These are phyloP conservation scores for Drosophila lacertosa DNA, from an alignment of 1,140 invertebrate genomes.

Conservation along the genomic window DNA sequence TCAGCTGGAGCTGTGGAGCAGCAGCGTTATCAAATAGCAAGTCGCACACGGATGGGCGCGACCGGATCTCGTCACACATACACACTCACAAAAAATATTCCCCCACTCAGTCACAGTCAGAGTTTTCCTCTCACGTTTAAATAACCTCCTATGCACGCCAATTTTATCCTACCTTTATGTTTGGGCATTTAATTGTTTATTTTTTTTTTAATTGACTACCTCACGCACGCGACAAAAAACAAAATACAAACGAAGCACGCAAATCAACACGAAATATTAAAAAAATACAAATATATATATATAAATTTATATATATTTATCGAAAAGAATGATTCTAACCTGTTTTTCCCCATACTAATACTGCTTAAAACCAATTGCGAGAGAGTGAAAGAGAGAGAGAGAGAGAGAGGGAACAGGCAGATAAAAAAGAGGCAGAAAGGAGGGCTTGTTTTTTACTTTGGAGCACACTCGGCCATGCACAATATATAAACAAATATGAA, in stretches of 20 bases:
- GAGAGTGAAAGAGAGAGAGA: neutral
- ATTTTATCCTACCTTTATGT: slow-evolving; percentile 22
- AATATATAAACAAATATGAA: slow-evolving; percentile 20
- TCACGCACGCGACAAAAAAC: slow-evolving; percentile 36
- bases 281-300: slow-evolving; percentile 6
- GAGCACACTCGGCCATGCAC: slow-evolving; percentile 62
- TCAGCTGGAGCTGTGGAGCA: slow-evolving; percentile 61
- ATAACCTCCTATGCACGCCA: slow-evolving; percentile 33
- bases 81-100: neutral
- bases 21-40: slow-evolving; percentile 52
- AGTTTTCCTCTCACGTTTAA: slow-evolving; percentile 39
- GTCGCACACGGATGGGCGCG: slow-evolving; percentile 45
- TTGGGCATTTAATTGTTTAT: slow-evolving; percentile 14
- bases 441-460: slow-evolving; percentile 47
- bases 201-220: slow-evolving; percentile 34
- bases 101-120: slow-evolving; percentile 20
- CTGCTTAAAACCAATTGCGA: slow-evolving; percentile 20
- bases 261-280: slow-evolving; percentile 41
- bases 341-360: slow-evolving; percentile 49
- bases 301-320: slow-evolving; percentile 19
- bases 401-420: neutral
- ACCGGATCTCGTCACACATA: slow-evolving; percentile 59
- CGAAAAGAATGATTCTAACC: slow-evolving; percentile 37
- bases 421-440: slow-evolving; percentile 1
- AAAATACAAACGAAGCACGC: slow-evolving; percentile 33